Conservation (phyloP, 1,140 invertebrate species). For the Drosophila lini region DNA sequence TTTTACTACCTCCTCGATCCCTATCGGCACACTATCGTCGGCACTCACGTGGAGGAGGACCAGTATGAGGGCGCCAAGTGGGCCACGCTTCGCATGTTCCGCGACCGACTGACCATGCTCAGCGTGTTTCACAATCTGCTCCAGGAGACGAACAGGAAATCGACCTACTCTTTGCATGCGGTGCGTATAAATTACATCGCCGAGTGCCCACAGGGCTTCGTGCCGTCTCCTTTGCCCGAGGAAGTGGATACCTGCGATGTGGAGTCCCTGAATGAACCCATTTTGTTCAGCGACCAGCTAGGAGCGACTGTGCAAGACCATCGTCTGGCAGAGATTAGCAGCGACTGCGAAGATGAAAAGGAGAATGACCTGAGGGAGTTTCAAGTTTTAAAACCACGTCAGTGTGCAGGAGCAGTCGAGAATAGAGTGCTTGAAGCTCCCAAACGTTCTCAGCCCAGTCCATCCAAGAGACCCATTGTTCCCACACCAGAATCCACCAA, state of each 20-base stretch:
- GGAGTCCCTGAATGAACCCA: slow-evolving; percentile 54
- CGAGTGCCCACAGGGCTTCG: slow-evolving; percentile 37
- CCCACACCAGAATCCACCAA: background rate
- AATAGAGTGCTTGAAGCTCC: background rate
- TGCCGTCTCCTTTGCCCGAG: slow-evolving; percentile 11
- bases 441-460: no score
- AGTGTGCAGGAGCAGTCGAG: background rate
- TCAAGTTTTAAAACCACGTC: background rate
- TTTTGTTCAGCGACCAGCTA: slow-evolving; percentile 47
- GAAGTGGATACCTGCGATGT: slow-evolving; percentile 24
- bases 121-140: slow-evolving; percentile 71
- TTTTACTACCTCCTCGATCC: slow-evolving; percentile 77
- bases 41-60: slow-evolving; percentile 20
- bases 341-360: slow-evolving; percentile 56
- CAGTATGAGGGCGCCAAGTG: slow-evolving; percentile 28
- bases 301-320: slow-evolving; percentile 9
- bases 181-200: slow-evolving; percentile 56
- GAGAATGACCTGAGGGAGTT: slow-evolving; percentile 1
- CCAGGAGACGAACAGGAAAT: slow-evolving; percentile 60
- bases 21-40: slow-evolving; percentile 65
- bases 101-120: slow-evolving; percentile 49
- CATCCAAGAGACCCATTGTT: background rate
- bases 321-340: slow-evolving; percentile 48
- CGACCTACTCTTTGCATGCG: slow-evolving; percentile 54
- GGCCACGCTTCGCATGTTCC: slow-evolving; percentile 77